Evolutionary conservation across 2,113 vertebrate species (phyloP), one percentile per base, ranked within the genome.

Genomic region (Megaleporinus macrocephalus): DNA sequence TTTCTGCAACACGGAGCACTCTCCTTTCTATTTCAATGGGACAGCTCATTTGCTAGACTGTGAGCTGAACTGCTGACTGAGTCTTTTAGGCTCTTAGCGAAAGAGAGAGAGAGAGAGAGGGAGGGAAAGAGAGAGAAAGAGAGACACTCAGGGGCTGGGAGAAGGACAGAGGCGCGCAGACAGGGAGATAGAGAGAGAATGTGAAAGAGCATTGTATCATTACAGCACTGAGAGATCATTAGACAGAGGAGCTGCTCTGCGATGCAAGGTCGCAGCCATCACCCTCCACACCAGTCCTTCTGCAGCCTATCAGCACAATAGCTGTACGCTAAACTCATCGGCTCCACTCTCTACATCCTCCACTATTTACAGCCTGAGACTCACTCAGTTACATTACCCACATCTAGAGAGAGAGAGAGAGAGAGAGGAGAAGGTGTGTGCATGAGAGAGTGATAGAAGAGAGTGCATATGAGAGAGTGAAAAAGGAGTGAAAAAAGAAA

Each of bases 31-130:
- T 95, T 94, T 93, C 93, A 93, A 93, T 93, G 92, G 92, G 92
- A 94, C 94, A 94, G 94, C 94, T 94, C 93, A 95, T 95, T 95
- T 95, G 92, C 94, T 91, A 94, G 92, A 93, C 91, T 92, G 91
- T 80, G 9, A 88, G 83, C 89, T 85, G 92, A 95, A 94, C 87
- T 95, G 93, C 94, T 95, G 93, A 95, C 93, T 91, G 89, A 82
- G 89, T 83, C 86, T 92, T 94, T 93, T 89, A 92, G 90, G 85
- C 87, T 78, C 68, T 79, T 87, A 62, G 68, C 47, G 73, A 70
- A 77, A 72, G 62, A 29, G 29, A 61, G 78, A 84, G 82, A 87
- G 86, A 83, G 84, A 82, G 80, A 87, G 81, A 84, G 83, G 86
- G 71, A 68, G 74, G 78, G 78, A 80, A 84, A 82, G 81, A 82